Conservation (phyloP, 2,888 invertebrate species). For the Nebria salina region DNA sequence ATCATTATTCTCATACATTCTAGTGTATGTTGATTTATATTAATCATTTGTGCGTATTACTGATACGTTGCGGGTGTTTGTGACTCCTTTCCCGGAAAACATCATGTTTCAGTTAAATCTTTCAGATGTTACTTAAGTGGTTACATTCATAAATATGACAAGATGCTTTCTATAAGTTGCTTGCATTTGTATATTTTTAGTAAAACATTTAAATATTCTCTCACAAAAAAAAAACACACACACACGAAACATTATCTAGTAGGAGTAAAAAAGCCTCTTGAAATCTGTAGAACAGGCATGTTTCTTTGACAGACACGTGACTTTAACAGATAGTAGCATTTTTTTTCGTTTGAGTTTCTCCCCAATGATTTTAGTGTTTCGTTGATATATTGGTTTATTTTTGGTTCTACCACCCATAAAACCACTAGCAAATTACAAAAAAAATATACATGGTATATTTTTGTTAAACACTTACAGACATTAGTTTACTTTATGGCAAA, state of each 20-base stretch:
- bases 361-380: not conserved
- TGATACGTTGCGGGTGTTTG: not conserved
- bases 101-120: not conserved
- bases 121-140: conserved; percentile 25
- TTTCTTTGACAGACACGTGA: conserved; percentile 16
- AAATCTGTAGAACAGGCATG: conserved; percentile 3
- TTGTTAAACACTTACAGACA: too few species aligned
- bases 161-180: conserved; percentile 4
- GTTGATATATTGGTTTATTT: conserved; percentile 18
- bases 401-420: not conserved
- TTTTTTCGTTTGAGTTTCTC: not conserved
- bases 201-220: conserved; percentile 10
- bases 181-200: conserved; percentile 13
- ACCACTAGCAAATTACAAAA: not conserved
- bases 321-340: not conserved
- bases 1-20: too few species aligned
- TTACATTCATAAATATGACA: conserved; percentile 35
- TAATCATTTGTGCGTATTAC: too few species aligned
- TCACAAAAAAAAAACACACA: conserved; percentile 9
- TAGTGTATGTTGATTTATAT: too few species aligned
- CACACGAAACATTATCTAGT: not conserved
- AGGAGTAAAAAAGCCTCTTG: conserved; percentile 5
- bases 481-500: not conserved
- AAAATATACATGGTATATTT: not conserved
- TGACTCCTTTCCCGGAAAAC: not conserved